Percentiles rank a stretch among this genome's conserved stretches.
These are phyloP conservation scores for Erpetoichthys calabaricus DNA, from an alignment of 2,797 vertebrate species.

Conservation along the genomic window DNA sequence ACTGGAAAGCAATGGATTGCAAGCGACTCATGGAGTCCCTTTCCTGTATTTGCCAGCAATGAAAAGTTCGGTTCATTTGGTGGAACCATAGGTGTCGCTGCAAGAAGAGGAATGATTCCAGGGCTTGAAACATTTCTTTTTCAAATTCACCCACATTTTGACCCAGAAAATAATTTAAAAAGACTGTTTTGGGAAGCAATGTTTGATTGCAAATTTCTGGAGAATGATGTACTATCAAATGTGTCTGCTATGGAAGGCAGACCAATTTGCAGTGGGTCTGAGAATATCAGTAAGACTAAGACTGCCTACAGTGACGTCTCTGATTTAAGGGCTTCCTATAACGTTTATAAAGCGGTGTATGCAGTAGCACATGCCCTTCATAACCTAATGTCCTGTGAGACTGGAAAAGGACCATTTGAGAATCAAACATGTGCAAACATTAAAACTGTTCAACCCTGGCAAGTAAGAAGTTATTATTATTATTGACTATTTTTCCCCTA, in stretches of 20 bases:
- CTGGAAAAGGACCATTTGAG: conserved; percentile 1
- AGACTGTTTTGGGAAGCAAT: too few species aligned
- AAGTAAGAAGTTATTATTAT: not conserved
- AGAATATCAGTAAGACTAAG: conserved; percentile 7
- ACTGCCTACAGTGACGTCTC: conserved; percentile 14
- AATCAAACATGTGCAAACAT: conserved; percentile 3
- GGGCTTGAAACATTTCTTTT: conserved; percentile 12
- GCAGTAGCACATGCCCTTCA: conserved; percentile 14
- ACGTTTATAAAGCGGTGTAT: conserved; percentile 15
- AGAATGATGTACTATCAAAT: too few species aligned
- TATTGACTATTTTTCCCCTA: too few species aligned
- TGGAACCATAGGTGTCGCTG: conserved; percentile 14
- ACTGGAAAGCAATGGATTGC: too few species aligned
- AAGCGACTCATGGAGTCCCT: too few species aligned
- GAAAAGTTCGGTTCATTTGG: conserved; percentile 10
- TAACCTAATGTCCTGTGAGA: conserved; percentile 7
- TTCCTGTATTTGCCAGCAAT: not conserved
- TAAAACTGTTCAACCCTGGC: conserved; percentile 2
- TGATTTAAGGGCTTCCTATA: conserved; percentile 14
- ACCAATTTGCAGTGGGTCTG: conserved; percentile 11
- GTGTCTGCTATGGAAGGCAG: not conserved
- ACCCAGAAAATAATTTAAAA: not conserved
- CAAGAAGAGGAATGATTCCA: conserved; percentile 8
- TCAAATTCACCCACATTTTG: conserved; percentile 6
- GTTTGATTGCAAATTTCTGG: too few species aligned